A percentile compares a stretch with the other conserved stretches of the same genome.
Evolutionary conservation across 2,113 vertebrate genomes (phyloP).

Genomic region (Holacanthus passer): DNA sequence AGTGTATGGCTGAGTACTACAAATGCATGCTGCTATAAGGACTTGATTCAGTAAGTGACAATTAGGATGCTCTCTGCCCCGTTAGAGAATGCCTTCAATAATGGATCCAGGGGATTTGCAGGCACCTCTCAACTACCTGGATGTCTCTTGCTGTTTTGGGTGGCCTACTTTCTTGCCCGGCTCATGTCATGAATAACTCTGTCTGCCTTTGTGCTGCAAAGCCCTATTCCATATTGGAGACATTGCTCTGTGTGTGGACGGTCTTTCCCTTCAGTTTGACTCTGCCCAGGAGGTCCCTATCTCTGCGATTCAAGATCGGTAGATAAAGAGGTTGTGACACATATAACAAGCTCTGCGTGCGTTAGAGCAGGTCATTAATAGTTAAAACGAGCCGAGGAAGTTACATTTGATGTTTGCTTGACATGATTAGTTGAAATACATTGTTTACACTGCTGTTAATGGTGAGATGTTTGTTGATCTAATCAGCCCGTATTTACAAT

Average conservation of each 20-base stretch:
- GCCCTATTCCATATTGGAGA: constrained; percentile 36
- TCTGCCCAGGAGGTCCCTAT: constrained; percentile 19
- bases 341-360: background rate
- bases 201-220: constrained; percentile 62
- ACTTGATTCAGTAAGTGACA: constrained; percentile 68
- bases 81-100: constrained; percentile 63
- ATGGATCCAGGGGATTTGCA: constrained; percentile 67
- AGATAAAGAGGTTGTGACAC: constrained; percentile 21
- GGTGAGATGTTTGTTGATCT: background rate
- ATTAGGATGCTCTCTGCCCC: constrained; percentile 67
- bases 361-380: constrained; percentile 9
- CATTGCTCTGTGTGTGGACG: constrained; percentile 31
- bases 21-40: constrained; percentile 65
- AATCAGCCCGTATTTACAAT: too few species aligned
- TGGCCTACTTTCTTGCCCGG: constrained; percentile 73
- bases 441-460: background rate
- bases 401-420: background rate
- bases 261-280: constrained; percentile 30
- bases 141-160: constrained; percentile 69
- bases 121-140: constrained; percentile 71
- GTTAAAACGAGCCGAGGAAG: constrained; percentile 9
- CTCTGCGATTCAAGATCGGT: constrained; percentile 4
- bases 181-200: constrained; percentile 74
- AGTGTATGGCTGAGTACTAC: constrained; percentile 59
- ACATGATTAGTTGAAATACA: background rate